phyloP scores from a whole-genome alignment of 2,888 invertebrate species.

The Dioctria rufipes region DNA sequence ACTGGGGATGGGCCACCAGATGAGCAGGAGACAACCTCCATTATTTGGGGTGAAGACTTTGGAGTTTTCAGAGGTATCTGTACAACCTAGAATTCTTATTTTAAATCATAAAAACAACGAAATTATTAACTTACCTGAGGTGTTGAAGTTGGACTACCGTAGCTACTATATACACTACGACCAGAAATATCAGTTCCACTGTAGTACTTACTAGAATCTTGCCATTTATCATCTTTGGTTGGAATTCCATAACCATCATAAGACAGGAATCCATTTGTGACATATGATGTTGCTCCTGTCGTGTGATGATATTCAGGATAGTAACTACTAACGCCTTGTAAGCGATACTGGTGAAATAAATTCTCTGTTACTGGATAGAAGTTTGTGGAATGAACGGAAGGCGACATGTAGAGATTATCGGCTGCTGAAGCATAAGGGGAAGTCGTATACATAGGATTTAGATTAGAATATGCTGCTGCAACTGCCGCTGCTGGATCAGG shows the following conservation, averaged over 20 bases:
- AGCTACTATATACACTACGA: slow-evolving; percentile 68
- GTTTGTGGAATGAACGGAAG: slow-evolving; percentile 77
- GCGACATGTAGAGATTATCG: slow-evolving; percentile 72
- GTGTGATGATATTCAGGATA: slow-evolving; percentile 85
- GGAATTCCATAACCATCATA: slow-evolving; percentile 75
- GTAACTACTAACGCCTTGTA: slow-evolving; percentile 82
- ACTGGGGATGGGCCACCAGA: slow-evolving; percentile 71
- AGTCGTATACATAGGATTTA: slow-evolving; percentile 83
- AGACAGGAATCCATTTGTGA: slow-evolving; percentile 85
- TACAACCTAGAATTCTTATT: slow-evolving; percentile 36
- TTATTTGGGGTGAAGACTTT: slow-evolving; percentile 71
- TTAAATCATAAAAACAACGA: background rate
- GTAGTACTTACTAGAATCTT: slow-evolving; percentile 73
- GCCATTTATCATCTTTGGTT: slow-evolving; percentile 72
- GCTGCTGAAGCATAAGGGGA: slow-evolving; percentile 82
- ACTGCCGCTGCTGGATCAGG: slow-evolving; percentile 75
- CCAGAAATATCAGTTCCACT: slow-evolving; percentile 73
- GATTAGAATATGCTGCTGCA: slow-evolving; percentile 85
- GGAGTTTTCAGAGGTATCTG: slow-evolving; percentile 70
- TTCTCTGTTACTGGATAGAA: slow-evolving; percentile 87
- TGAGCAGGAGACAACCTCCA: slow-evolving; percentile 71
- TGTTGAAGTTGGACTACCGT: slow-evolving; percentile 70
- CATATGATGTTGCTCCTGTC: slow-evolving; percentile 77
- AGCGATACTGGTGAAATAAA: slow-evolving; percentile 91
- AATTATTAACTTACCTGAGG: slow-evolving; percentile 66